Conservation (phyloP, 2,797 vertebrate species). For the Podarcis siculus region DNA sequence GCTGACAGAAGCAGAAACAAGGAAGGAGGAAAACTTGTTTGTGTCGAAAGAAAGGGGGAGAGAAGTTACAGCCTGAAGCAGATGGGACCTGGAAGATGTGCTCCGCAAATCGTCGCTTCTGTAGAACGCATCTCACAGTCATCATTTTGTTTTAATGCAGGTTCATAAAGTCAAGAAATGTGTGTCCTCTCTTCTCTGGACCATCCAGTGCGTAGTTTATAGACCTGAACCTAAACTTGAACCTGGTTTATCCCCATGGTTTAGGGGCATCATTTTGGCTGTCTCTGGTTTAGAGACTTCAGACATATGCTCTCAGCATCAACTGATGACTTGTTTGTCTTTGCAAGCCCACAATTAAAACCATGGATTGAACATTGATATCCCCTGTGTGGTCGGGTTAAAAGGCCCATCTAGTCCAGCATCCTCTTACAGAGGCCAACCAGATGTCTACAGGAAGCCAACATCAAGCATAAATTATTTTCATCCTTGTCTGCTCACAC, state of each 20-base stretch:
- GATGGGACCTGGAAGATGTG: slow-evolving; percentile 59
- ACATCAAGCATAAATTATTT: background rate
- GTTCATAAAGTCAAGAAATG: background rate
- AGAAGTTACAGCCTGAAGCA: slow-evolving; percentile 31
- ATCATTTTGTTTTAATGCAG: background rate
- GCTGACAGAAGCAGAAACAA: slow-evolving; percentile 70
- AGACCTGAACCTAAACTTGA: background rate
- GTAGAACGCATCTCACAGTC: background rate
- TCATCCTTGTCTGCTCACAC: background rate
- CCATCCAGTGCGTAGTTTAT: too few relatives aligned
- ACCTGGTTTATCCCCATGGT: background rate
- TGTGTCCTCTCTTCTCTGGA: background rate
- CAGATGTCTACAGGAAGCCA: background rate
- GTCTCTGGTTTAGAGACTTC: too few relatives aligned
- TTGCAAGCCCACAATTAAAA: background rate
- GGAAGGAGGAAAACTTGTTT: slow-evolving; percentile 56
- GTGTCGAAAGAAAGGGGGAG: slow-evolving; percentile 63
- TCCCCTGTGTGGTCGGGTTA: too few relatives aligned
- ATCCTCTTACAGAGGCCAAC: background rate
- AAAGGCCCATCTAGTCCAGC: background rate
- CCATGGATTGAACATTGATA: background rate
- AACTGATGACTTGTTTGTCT: background rate
- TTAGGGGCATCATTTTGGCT: too few relatives aligned
- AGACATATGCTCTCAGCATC: background rate
- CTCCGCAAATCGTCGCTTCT: background rate